phyloP scores from a whole-genome alignment of 1,140 invertebrate genomes.

The Macrostomum lignano region DNA sequence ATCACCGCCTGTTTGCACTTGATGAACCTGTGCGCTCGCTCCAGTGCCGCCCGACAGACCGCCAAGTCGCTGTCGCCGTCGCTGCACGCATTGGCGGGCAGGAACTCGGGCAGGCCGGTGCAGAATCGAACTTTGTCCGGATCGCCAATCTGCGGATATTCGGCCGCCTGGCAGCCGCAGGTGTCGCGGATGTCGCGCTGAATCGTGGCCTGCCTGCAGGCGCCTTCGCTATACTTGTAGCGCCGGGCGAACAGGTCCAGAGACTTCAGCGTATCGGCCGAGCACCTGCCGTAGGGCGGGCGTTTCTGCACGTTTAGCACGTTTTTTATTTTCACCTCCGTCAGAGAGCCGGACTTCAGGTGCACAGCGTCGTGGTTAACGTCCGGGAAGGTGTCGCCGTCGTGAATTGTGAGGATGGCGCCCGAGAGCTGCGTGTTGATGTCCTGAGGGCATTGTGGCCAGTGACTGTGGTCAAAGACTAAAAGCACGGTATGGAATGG shows the following conservation, averaged over 20 bases:
- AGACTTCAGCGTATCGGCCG: not conserved
- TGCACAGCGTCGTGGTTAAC: not conserved
- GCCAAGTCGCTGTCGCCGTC: not conserved
- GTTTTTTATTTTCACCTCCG: constrained; percentile 1
- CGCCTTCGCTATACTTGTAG: constrained; percentile 1
- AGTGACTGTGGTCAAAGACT: too few relatives aligned
- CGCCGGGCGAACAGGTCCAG: not conserved
- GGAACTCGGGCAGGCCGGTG: not conserved
- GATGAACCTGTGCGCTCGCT: not conserved
- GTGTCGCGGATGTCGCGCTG: not conserved
- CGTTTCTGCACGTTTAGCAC: not conserved
- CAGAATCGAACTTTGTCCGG: not conserved
- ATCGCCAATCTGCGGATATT: not conserved
- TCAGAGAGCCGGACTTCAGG: constrained; percentile 2
- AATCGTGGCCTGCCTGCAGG: constrained; percentile 3
- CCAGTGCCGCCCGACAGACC: not conserved
- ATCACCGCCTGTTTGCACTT: not conserved
- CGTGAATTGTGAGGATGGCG: not conserved
- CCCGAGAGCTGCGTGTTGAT: constrained; percentile 4
- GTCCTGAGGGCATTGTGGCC: too few relatives aligned
- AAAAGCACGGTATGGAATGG: too few relatives aligned
- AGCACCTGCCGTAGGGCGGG: constrained; percentile 5
- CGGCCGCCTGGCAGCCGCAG: not conserved
- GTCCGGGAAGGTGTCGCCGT: constrained; percentile 1
- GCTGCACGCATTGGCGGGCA: not conserved